phyloP scores from a whole-genome alignment of 2,797 vertebrate genomes.

The Rhinoraja longicauda region DNA sequence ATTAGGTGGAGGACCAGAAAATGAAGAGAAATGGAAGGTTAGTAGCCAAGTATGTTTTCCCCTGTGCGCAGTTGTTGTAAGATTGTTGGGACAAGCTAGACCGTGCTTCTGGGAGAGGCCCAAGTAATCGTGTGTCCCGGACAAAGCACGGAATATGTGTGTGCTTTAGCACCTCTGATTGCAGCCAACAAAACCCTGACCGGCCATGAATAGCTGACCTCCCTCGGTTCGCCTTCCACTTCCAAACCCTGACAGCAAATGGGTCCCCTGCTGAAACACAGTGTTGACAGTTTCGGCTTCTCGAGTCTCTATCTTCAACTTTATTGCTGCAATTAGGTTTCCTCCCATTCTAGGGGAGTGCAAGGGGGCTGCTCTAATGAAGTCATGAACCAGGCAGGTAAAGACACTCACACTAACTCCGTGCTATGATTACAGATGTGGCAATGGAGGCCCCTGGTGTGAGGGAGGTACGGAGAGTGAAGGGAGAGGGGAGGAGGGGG shows the following conservation, averaged over 20 bases:
- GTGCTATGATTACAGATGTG: too few species aligned
- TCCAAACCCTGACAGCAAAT: background rate
- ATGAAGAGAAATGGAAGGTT: background rate
- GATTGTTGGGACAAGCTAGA: background rate
- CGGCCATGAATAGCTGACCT: background rate
- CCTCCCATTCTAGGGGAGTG: background rate
- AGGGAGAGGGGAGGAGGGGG: background rate
- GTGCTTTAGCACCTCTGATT: background rate
- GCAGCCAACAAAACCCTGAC: background rate
- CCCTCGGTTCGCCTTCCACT: background rate
- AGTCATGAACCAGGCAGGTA: background rate
- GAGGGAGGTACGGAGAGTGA: too few species aligned
- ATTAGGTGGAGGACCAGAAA: background rate
- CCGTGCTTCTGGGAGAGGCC: background rate
- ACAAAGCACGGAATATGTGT: background rate
- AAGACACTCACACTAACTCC: background rate
- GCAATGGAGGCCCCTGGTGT: background rate
- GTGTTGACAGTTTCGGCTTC: background rate
- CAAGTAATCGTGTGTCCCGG: background rate
- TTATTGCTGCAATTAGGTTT: background rate
- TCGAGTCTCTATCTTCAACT: background rate
- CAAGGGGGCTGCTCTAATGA: background rate
- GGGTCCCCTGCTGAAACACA: background rate
- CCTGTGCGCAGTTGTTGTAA: background rate
- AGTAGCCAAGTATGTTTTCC: background rate